phyloP scores from a whole-genome alignment of 2,888 invertebrate species.

The Nephrotoma appendiculata region DNA sequence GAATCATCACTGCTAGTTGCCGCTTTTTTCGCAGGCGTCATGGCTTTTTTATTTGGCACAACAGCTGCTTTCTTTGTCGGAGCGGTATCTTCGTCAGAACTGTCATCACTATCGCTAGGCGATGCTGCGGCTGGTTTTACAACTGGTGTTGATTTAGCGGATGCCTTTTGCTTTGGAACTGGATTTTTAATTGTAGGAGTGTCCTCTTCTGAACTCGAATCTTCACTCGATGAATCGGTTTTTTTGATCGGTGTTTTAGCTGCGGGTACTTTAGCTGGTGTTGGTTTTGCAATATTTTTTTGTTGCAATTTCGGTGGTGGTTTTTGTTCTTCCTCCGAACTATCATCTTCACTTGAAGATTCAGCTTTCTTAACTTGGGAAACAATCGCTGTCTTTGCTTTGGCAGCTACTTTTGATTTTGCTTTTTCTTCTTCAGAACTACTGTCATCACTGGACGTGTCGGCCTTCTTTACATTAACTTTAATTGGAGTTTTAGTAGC shows the following conservation, averaged over 20 bases:
- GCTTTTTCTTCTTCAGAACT: constrained; percentile 27
- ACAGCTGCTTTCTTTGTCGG: constrained; percentile 16
- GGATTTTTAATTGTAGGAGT: constrained; percentile 13
- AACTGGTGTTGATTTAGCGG: constrained; percentile 11
- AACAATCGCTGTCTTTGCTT: constrained; percentile 12
- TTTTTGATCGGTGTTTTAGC: constrained; percentile 25
- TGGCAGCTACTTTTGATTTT: constrained; percentile 15
- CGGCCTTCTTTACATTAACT: constrained; percentile 15
- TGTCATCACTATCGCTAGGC: constrained; percentile 20
- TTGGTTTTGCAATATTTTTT: not conserved
- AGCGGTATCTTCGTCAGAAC: constrained; percentile 12
- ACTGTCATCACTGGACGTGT: constrained; percentile 25
- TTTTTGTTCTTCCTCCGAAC: constrained; percentile 16
- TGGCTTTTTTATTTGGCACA: constrained; percentile 13
- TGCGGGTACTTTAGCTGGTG: constrained; percentile 16
- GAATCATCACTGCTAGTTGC: constrained; percentile 9
- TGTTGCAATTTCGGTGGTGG: constrained; percentile 13
- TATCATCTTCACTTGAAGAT: constrained; percentile 26
- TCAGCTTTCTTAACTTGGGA: constrained; percentile 16
- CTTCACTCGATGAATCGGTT: constrained; percentile 28
- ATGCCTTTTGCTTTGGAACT: constrained; percentile 7
- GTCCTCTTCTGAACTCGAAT: constrained; percentile 19
- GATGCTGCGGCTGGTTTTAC: constrained; percentile 15
- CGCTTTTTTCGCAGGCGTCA: constrained; percentile 15
- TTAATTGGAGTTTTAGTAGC: constrained; percentile 9